Evolutionary conservation across 2,888 invertebrate species (phyloP), one percentile per base, ranked within the genome.

Genomic region (Ischnus inquisitorius): DNA sequence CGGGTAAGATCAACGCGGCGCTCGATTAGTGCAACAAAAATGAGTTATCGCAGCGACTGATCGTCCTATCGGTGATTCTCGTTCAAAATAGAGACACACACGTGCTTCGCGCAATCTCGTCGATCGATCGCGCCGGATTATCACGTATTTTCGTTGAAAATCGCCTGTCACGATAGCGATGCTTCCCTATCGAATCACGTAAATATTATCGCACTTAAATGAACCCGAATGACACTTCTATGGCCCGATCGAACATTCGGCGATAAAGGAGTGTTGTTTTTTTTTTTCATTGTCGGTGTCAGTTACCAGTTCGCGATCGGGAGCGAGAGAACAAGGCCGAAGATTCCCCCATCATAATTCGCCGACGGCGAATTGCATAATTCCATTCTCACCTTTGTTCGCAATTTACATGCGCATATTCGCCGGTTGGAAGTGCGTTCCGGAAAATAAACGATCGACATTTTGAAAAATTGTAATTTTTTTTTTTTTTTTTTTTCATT

Each of bases 111-210:
- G 3, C 10, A 5, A 54, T 10, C 10, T 10, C 19, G 19, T 12
- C 54, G 54, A 54, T 22, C 10, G n/a, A n/a, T n/a, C 1, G 19
- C 22, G 19, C 19, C 54, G 54, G 12, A 54, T 54, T 3, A 12
- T 19, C 10, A 34, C 34, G 34, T 34, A 34, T 6, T 22, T 12
- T 12, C 54, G 22, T 22, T 54, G 12, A 8, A 22, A 22, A 12
- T 54, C 54, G 3, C 10, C 19, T 3, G 19, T 14, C 54, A 19
- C 22, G 54, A 54, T 54, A 3, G 19, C 10, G 3, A 12, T 22
- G 54, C 10, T 16, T 14, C 22, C 43, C 57, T 77, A 77, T 77
- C 76, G 10, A n/a, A 2, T 67, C 57, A 77, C 67, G 19, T 60
- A 68, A 68, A 34, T 19, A 60, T 77, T 77, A 77, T 77, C 28